A percentile compares a stretch with the other conserved stretches of the same genome.
phyloP scores from a whole-genome alignment of 2,797 vertebrate genomes.

The Chloroceryle inda region DNA sequence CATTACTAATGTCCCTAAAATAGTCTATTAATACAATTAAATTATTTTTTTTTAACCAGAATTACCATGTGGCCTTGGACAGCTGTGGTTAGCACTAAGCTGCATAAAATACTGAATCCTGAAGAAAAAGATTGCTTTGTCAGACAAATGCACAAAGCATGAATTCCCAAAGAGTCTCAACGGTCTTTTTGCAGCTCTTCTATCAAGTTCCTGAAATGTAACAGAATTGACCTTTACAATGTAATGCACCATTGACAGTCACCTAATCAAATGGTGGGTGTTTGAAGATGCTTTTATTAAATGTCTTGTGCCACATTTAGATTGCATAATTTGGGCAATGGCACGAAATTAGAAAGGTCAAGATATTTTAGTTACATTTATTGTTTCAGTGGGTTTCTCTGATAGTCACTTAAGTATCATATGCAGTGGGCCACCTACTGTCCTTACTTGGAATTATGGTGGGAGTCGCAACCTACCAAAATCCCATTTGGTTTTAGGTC shows the following conservation, averaged over 20 bases:
- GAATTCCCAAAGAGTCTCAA: constrained; percentile 58
- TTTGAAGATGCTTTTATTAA: constrained; percentile 23
- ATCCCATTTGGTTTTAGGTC: not conserved
- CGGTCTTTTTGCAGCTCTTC: not conserved
- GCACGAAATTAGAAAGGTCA: constrained; percentile 41
- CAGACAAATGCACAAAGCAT: constrained; percentile 22
- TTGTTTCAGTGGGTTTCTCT: not conserved
- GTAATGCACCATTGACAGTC: not conserved
- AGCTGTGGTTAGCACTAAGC: constrained; percentile 13
- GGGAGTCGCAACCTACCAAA: not conserved
- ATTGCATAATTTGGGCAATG: constrained; percentile 3
- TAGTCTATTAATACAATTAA: not conserved
- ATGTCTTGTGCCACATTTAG: constrained; percentile 18
- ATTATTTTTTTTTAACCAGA: constrained; percentile 9
- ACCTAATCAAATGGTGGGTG: not conserved
- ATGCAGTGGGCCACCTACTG: not conserved
- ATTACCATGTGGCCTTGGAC: not conserved
- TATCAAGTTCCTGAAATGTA: not conserved
- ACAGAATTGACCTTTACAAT: not conserved
- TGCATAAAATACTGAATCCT: constrained; percentile 52
- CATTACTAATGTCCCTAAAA: not conserved
- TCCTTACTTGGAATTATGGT: not conserved
- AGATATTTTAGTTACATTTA: constrained; percentile 30
- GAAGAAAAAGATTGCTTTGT: constrained; percentile 65
- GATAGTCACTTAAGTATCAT: not conserved